Evolutionary conservation across 2,797 vertebrate species (phyloP), one percentile per base, ranked within the genome.

Genomic region (Fistularia tabacaria): DNA sequence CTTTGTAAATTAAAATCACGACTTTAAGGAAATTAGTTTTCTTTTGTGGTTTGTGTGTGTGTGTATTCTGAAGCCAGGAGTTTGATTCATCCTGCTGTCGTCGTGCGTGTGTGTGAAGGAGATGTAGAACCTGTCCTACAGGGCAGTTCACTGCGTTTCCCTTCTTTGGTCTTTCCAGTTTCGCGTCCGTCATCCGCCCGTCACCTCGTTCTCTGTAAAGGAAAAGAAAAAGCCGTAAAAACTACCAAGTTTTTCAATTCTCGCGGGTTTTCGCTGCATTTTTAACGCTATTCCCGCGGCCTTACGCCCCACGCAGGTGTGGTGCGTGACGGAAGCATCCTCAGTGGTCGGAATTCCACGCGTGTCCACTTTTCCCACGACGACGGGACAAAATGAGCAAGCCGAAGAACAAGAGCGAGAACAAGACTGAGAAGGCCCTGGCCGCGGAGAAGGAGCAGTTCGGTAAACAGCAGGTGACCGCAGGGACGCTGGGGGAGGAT

Each of bases 401-500:
- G 57, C 14, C 77, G 10, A 95, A 96, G 66, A 93, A 82, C 11
- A 93, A 95, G 69, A 88, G 78, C 55, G 94, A 97, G 41, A 93
- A 95, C 68, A 94, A 87, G 80, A 91, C 92, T 3, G 94, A 93
- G 50, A 95, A 95, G 54, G 93, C 90, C 74, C 71, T 97, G 84
- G 94, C 95, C 62, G 95, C 93, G 7, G 95, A 97, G 82, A 93
- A 95, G 75, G 95, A 97, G 79, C 95, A 96, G 74, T 97, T 97
- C 69, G 90, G 91, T 57, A 95, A 93, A 85, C 92, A 84, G 9
- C 96, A 98, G 94, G 95, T 93, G 62, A 87, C 25, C 25, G 25
- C 25, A 3, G 25, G 25, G 25, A 25, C 2, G 25, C 2, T 25
- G 25, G 25, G 25, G 25, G 2, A 5, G 25, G 25, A 25, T 25